Conservation (phyloP, 2,797 vertebrate genomes). For the Garrulus glandarius region DNA sequence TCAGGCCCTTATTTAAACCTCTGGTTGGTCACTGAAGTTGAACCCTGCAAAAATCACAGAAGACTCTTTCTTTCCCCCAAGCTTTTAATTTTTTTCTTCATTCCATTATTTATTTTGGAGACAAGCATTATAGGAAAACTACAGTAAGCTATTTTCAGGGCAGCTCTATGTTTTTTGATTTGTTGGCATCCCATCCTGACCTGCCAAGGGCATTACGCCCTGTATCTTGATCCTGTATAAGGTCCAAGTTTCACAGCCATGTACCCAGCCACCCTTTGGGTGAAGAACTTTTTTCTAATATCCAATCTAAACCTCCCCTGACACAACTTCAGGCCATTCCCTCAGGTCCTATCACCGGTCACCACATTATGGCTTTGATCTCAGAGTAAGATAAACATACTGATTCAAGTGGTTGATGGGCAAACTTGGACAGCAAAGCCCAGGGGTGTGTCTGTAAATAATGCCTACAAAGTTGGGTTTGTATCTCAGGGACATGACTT, state of each 20-base stretch:
- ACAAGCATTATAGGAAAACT: background rate
- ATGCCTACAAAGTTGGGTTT: fast-evolving
- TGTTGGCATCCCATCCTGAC: background rate
- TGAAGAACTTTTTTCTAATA: background rate
- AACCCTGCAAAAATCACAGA: background rate
- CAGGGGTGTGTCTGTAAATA: background rate
- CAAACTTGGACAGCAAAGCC: background rate
- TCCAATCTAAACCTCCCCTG: background rate
- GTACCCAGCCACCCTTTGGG: background rate
- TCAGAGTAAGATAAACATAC: background rate
- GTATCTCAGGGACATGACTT: background rate
- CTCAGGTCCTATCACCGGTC: background rate
- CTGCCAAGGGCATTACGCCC: background rate
- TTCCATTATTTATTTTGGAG: background rate
- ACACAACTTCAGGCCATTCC: background rate
- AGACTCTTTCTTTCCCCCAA: background rate
- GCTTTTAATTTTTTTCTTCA: background rate
- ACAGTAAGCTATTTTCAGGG: background rate
- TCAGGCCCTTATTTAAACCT: background rate
- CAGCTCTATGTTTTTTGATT: background rate
- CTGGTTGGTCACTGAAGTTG: background rate
- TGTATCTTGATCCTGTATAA: background rate
- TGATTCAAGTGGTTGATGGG: background rate
- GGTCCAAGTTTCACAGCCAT: background rate
- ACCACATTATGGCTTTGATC: background rate